Evolutionary conservation across 1,140 invertebrate genomes (phyloP), one percentile per base, ranked within the genome.

Genomic region (Anoplophora glabripennis): DNA sequence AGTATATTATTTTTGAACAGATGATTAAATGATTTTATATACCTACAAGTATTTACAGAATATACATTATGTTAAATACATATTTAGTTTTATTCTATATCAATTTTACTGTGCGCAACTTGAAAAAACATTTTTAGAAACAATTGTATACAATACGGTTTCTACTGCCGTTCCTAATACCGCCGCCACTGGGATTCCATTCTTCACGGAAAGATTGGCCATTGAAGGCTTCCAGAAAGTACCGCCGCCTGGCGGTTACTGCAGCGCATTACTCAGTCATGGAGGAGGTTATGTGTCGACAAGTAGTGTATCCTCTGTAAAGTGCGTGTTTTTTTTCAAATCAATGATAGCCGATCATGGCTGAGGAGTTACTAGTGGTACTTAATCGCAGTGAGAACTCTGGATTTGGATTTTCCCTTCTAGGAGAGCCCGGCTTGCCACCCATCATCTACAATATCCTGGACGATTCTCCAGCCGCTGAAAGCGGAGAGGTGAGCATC

Each of bases 371-470:
- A 79, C 83, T 88, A 81, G 89, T 91, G 76, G 88, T 89, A 77
- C 81, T 90, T 77, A 87, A 84, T 77, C 86, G 88, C 73, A 87
- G 85, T 82, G 89, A 90, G 78, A 86, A 87, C 78, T 85, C 85
- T 76, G 89, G 90, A 71, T 89, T 92, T 75, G 92, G 92, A 69
- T 93, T 94, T 82, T 93, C 90, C 67, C 79, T 94, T 65, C 83
- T 94, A 70, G 89, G 91, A 60, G 89, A 89, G 77, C 88, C 89
- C 70, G 90, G 89, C 75, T 84, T 92, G 74, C 91, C 92, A 71
- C 92, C 92, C 74, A 89, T 93, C 75, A 92, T 94, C 75, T 93
- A 93, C 80, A 88, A 93, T 79, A 92, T 94, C 72, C 83, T 92
- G 71, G 90, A 93, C 78, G 90, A 93, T 79, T 94, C 92, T 65